Percentiles rank a stretch among this genome's conserved stretches.
phyloP scores from a whole-genome alignment of 2,113 vertebrate genomes.

The Pavo muticus region DNA sequence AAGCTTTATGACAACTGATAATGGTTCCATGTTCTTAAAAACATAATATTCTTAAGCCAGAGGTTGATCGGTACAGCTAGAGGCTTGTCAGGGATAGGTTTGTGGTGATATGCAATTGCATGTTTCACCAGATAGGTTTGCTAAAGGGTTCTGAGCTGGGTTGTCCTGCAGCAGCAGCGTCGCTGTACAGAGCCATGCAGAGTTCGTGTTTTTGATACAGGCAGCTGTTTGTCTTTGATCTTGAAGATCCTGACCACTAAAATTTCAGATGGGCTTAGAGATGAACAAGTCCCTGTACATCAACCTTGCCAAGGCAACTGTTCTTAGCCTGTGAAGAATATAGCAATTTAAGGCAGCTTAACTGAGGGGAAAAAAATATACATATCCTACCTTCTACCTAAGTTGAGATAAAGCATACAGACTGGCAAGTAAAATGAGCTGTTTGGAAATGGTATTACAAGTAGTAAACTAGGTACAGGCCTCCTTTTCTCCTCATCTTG shows the following conservation, averaged over 20 bases:
- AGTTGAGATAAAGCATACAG: neutral
- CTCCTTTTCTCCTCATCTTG: neutral
- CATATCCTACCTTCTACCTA: neutral
- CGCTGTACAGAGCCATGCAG: neutral
- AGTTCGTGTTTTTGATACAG: neutral
- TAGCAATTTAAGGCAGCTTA: neutral
- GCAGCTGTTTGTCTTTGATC: neutral
- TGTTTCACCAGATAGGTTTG: neutral
- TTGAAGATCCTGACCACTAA: neutral
- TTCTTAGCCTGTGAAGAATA: neutral
- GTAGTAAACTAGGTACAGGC: neutral
- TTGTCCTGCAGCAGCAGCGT: neutral
- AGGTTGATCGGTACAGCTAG: neutral
- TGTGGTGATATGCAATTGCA: neutral
- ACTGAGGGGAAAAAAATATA: neutral
- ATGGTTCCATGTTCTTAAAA: neutral
- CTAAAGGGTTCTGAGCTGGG: neutral
- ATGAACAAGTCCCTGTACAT: neutral
- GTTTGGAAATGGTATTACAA: neutral
- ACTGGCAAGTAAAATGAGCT: neutral
- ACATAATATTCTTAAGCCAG: neutral
- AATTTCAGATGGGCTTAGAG: constrained; percentile 2
- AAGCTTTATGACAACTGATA: neutral
- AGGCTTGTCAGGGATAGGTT: neutral
- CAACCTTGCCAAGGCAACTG: constrained; percentile 7